Conservation (phyloP, 2,797 vertebrate genomes). For the Myiothlypis coronata region DNA sequence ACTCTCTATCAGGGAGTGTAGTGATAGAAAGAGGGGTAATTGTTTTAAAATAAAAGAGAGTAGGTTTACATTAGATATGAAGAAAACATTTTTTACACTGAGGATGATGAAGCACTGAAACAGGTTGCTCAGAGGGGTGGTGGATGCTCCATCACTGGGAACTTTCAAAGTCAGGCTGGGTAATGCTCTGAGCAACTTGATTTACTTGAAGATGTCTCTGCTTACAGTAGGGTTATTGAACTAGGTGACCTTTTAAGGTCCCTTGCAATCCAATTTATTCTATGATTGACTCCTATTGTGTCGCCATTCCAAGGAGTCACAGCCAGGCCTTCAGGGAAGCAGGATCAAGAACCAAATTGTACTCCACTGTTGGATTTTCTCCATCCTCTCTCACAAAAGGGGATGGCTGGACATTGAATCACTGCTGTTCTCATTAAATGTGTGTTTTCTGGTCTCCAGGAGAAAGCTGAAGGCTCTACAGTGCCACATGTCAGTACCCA, state of each 20-base stretch:
- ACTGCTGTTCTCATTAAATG: background rate
- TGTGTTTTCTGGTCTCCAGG: background rate
- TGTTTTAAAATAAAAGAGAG: background rate
- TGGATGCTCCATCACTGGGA: background rate
- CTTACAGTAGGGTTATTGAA: background rate
- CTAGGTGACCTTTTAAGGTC: background rate
- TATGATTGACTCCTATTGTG: background rate
- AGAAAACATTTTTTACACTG: fast-evolving
- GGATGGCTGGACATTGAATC: background rate
- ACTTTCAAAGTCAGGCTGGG: background rate
- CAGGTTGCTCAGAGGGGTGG: background rate
- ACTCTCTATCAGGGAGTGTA: no score
- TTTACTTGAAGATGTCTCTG: background rate
- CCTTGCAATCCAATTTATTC: background rate
- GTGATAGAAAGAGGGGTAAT: background rate
- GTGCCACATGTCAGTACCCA: background rate
- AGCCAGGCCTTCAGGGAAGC: background rate
- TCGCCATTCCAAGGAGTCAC: background rate
- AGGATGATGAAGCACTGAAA: background rate
- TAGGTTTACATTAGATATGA: background rate
- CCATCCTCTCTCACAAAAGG: background rate
- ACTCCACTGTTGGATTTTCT: background rate
- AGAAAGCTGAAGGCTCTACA: background rate
- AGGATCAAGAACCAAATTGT: background rate
- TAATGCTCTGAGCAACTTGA: background rate